Conservation (phyloP, 1,140 invertebrate genomes). For the Meloidogyne floridensis region DNA sequence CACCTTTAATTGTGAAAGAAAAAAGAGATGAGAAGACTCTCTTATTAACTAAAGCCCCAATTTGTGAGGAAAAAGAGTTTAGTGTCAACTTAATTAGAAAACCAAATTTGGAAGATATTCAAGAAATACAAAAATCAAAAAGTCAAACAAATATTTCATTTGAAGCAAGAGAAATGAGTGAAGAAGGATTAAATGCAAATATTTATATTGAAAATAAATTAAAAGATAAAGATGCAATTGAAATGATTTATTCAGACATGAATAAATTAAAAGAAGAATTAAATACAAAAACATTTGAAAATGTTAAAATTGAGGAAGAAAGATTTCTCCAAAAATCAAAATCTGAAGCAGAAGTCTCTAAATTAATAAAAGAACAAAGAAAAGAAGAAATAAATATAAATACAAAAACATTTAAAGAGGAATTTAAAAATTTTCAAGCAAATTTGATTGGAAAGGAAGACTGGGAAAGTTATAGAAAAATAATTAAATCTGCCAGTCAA, state of each 20-base stretch:
- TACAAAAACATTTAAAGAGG: not conserved
- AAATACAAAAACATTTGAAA: conserved; percentile 8
- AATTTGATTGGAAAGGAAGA: not conserved
- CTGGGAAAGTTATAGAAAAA: not conserved
- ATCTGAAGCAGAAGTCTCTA: not conserved
- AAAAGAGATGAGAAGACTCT: not conserved
- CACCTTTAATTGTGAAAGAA: not conserved
- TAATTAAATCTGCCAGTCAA: not conserved
- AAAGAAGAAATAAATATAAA: not conserved
- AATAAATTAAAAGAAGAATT: not conserved
- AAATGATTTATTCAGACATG: not conserved
- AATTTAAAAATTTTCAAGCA: not conserved
- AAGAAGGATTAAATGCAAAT: too few relatives aligned
- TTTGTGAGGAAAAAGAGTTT: not conserved
- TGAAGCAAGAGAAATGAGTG: not conserved
- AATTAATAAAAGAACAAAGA: not conserved
- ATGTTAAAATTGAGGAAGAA: not conserved
- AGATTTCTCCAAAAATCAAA: not conserved
- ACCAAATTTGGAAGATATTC: not conserved
- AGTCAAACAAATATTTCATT: not conserved
- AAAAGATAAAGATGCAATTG: conserved; percentile 1
- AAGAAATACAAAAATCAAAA: not conserved
- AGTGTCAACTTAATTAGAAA: not conserved
- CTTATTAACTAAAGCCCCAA: not conserved
- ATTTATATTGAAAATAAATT: too few relatives aligned